Conservation (phyloP, 2,113 vertebrate species). For the Eidolon helvum region DNA sequence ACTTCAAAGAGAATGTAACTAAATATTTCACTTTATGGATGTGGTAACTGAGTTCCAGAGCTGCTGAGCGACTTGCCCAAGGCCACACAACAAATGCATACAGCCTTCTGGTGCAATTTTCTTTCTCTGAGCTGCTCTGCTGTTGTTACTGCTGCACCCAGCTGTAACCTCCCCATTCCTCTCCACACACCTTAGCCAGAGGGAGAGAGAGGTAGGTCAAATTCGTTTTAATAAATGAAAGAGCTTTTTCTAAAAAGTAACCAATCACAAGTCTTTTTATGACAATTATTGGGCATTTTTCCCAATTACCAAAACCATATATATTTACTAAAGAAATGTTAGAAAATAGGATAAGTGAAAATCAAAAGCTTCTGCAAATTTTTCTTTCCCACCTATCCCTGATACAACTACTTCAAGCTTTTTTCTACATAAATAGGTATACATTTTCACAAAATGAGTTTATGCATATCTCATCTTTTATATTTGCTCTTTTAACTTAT, state of each 20-base stretch:
- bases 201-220: background rate
- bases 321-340: background rate
- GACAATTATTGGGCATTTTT: constrained; percentile 9
- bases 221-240: constrained; percentile 31
- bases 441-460: background rate
- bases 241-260: constrained; percentile 42
- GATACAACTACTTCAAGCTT: background rate
- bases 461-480: background rate
- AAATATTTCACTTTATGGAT: background rate
- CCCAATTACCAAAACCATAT: constrained; percentile 1
- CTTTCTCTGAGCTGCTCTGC: too few species aligned
- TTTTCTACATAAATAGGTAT: background rate
- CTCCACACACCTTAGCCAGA: background rate
- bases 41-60: background rate
- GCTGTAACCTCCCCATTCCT: background rate
- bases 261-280: constrained; percentile 2
- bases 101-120: background rate
- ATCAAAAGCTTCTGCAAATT: background rate
- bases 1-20: background rate
- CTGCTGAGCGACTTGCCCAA: background rate
- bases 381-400: background rate
- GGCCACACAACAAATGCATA: background rate
- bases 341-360: background rate
- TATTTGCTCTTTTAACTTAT: background rate
- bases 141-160: background rate